Evolutionary conservation across 2,888 invertebrate genomes (phyloP).

Genomic region (Stegana nigrithorax): DNA sequence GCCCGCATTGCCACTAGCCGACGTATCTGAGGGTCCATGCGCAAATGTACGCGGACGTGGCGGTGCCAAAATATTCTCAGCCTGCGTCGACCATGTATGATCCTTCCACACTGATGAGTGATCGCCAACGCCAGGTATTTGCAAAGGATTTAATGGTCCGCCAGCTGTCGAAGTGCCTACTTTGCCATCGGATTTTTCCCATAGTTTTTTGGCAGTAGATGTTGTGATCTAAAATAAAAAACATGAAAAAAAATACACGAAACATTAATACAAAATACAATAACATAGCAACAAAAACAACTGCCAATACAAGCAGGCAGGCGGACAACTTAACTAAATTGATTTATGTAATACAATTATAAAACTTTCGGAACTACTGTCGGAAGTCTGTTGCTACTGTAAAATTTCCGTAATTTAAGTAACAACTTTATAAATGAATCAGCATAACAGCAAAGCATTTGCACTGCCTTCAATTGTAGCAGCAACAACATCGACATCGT

Average conservation of each 20-base stretch:
- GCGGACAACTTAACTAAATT: neutral
- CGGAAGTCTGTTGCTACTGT: neutral
- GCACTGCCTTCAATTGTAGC: neutral
- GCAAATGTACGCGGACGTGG: slow-evolving; percentile 76
- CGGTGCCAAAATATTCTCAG: slow-evolving; percentile 83
- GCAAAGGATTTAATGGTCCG: slow-evolving; percentile 79
- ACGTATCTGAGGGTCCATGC: slow-evolving; percentile 72
- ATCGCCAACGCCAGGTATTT: slow-evolving; percentile 74
- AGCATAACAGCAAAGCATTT: neutral
- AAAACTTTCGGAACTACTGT: neutral
- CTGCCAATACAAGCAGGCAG: neutral
- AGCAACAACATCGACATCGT: neutral
- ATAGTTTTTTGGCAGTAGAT: slow-evolving; percentile 92
- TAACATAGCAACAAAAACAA: slow-evolving; percentile 1
- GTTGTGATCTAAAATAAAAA: slow-evolving; percentile 83
- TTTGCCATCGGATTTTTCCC: slow-evolving; percentile 87
- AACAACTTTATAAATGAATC: slow-evolving; percentile 9
- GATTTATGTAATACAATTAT: neutral
- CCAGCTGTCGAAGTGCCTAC: slow-evolving; percentile 73
- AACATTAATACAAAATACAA: slow-evolving; percentile 6
- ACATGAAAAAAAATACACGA: slow-evolving; percentile 24
- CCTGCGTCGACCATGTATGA: slow-evolving; percentile 93
- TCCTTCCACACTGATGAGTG: slow-evolving; percentile 91
- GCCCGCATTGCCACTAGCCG: slow-evolving; percentile 69
- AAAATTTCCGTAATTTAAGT: slow-evolving; percentile 11